A percentile compares a stretch with the other conserved stretches of the same genome.
phyloP scores from a whole-genome alignment of 2,888 invertebrate genomes.

The Ophioninae sp. region DNA sequence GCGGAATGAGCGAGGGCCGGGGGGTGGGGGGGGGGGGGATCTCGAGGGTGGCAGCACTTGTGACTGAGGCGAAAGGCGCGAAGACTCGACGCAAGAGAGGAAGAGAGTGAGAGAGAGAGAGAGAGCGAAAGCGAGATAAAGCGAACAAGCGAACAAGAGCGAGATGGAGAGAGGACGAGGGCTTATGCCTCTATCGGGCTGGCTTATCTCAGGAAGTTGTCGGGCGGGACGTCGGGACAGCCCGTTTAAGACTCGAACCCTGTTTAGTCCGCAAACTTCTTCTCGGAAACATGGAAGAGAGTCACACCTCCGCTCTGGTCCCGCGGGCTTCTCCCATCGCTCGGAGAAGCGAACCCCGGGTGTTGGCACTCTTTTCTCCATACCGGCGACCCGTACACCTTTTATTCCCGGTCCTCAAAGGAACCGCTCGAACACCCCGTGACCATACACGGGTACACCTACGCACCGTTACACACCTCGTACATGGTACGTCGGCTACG shows the following conservation, averaged over 20 bases:
- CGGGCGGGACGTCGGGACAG: slow-evolving; percentile 75
- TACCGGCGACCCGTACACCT: slow-evolving; percentile 26
- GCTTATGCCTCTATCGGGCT: slow-evolving; percentile 77
- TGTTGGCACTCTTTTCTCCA: slow-evolving; percentile 33
- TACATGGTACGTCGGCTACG: too few relatives aligned
- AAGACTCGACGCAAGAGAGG: slow-evolving; percentile 50
- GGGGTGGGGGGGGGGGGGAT: slow-evolving; percentile 19
- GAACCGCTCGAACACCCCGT: slow-evolving; percentile 54
- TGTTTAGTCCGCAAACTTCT: slow-evolving; percentile 77
- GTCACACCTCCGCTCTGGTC: slow-evolving; percentile 70
- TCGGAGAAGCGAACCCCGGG: slow-evolving; percentile 34
- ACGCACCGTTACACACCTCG: too few relatives aligned
- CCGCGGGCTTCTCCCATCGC: slow-evolving; percentile 36
- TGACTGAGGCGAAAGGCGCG: slow-evolving; percentile 35
- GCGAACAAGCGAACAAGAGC: slow-evolving; percentile 26
- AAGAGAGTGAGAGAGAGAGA: slow-evolving; percentile 29
- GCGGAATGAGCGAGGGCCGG: slow-evolving; percentile 22
- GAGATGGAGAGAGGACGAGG: slow-evolving; percentile 60
- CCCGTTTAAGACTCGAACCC: slow-evolving; percentile 75
- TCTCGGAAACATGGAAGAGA: slow-evolving; percentile 77
- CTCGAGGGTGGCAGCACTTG: slow-evolving; percentile 37
- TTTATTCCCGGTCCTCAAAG: slow-evolving; percentile 53
- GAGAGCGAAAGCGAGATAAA: slow-evolving; percentile 49
- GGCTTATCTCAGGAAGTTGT: slow-evolving; percentile 80
- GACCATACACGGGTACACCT: neutral